Percentiles rank a stretch among this genome's conserved stretches.
Conservation (phyloP, 2,888 invertebrate genomes). For the Ophion ventricosus region DNA sequence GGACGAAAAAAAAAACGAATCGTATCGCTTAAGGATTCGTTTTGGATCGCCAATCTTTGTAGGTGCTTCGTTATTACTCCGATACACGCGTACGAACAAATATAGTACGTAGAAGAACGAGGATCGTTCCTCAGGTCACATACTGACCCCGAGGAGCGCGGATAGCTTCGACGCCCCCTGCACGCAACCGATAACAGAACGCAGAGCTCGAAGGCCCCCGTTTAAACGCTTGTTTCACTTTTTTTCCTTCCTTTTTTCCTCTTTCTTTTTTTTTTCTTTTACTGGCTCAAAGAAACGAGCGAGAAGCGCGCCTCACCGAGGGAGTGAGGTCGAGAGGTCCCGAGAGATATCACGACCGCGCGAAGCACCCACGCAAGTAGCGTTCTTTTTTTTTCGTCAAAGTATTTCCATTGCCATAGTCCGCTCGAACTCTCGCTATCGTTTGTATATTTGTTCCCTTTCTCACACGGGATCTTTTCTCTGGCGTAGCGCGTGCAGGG, state of each 20-base stretch:
- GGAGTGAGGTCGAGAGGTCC: conserved; percentile 64
- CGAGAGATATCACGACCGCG: conserved; percentile 62
- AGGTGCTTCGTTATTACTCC: conserved; percentile 9
- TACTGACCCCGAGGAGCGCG: conserved; percentile 70
- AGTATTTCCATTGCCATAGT: conserved; percentile 7
- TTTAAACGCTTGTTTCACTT: conserved; percentile 42
- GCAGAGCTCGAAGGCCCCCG: conserved; percentile 71
- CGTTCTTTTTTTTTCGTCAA: conserved; percentile 73
- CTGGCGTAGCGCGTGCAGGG: not conserved
- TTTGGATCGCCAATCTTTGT: conserved; percentile 33
- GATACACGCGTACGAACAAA: conserved; percentile 52
- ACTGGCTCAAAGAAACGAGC: conserved; percentile 49
- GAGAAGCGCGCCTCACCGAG: conserved; percentile 50
- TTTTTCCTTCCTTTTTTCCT: not conserved
- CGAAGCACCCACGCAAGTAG: conserved; percentile 76
- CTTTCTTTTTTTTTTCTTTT: conserved; percentile 10
- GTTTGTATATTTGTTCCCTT: not conserved
- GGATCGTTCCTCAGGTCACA: conserved; percentile 64
- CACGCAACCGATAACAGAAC: conserved; percentile 79
- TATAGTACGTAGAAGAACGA: conserved; percentile 36
- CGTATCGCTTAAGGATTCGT: not conserved
- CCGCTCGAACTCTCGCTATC: conserved; percentile 1
- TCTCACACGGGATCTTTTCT: conserved; percentile 26
- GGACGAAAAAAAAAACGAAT: not conserved
- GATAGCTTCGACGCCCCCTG: conserved; percentile 82